phyloP scores from a whole-genome alignment of 2,113 vertebrate genomes.

The Gallinago media region DNA sequence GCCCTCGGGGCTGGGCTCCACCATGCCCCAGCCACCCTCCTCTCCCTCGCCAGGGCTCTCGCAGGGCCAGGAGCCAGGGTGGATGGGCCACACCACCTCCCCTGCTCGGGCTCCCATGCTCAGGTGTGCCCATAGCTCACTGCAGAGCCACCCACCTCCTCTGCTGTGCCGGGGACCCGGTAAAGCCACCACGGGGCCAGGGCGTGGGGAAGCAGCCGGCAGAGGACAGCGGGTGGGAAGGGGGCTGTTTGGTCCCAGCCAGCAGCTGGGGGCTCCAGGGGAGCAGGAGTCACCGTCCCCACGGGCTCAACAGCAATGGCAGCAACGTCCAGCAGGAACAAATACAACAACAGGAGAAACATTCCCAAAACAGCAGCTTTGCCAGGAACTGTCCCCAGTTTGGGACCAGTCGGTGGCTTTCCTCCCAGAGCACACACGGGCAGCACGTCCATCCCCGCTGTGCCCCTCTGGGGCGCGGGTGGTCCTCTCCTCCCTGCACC shows the following conservation, averaged over 20 bases:
- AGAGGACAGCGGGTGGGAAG: background rate
- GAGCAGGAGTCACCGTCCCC: rapidly evolving
- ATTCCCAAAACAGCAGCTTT: background rate
- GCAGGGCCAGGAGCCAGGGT: background rate
- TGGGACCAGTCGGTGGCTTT: background rate
- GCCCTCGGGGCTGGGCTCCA: background rate
- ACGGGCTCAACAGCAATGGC: rapidly evolving
- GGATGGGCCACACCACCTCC: rapidly evolving
- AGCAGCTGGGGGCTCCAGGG: rapidly evolving
- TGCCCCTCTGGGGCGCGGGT: rapidly evolving
- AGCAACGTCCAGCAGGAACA: background rate
- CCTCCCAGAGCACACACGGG: background rate
- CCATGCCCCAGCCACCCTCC: rapidly evolving
- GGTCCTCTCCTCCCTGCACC: background rate
- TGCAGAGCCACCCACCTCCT: rapidly evolving
- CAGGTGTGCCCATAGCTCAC: rapidly evolving
- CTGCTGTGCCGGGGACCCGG: background rate
- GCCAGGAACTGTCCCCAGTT: background rate
- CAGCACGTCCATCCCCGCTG: background rate
- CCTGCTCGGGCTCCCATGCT: rapidly evolving
- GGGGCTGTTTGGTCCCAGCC: background rate
- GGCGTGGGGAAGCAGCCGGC: rapidly evolving
- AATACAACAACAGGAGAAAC: background rate
- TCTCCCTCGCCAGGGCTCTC: rapidly evolving
- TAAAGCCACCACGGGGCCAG: rapidly evolving